Conservation (phyloP, 2,888 invertebrate genomes). For the Ormyrus pomaceus region DNA sequence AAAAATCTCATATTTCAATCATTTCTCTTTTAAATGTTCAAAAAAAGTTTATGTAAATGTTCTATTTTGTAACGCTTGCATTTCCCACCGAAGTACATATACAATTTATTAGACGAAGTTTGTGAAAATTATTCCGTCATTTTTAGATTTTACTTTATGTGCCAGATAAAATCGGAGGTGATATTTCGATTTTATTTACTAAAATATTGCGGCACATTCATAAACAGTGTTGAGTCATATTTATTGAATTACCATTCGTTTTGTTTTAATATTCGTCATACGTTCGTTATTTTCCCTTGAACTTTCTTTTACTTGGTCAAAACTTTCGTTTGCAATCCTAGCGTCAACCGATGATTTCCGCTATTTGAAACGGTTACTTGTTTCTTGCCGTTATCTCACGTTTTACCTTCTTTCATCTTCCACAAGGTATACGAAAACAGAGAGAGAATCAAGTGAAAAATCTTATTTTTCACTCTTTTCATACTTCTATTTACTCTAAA, state of each 20-base stretch:
- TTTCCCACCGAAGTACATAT: constrained; percentile 3
- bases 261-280: constrained; percentile 48
- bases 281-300: constrained; percentile 34
- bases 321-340: constrained; percentile 54
- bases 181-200: constrained; percentile 16
- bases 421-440: constrained; percentile 35
- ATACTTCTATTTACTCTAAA: constrained; percentile 49
- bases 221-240: constrained; percentile 49
- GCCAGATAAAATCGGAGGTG: constrained; percentile 24
- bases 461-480: constrained; percentile 28
- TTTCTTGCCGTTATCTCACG: constrained; percentile 18
- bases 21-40: constrained; percentile 38
- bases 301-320: constrained; percentile 45
- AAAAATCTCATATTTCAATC: constrained; percentile 25
- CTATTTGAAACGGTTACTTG: constrained; percentile 47
- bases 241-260: constrained; percentile 38
- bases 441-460: constrained; percentile 30
- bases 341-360: constrained; percentile 49
- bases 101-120: constrained; percentile 40
- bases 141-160: constrained; percentile 30
- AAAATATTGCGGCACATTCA: constrained; percentile 17
- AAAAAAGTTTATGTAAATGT: constrained; percentile 22
- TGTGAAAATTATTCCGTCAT: constrained; percentile 47
- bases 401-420: constrained; percentile 37
- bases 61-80: constrained; percentile 11